phyloP scores from a whole-genome alignment of 2,888 invertebrate genomes.

The Hypena proboscidalis region DNA sequence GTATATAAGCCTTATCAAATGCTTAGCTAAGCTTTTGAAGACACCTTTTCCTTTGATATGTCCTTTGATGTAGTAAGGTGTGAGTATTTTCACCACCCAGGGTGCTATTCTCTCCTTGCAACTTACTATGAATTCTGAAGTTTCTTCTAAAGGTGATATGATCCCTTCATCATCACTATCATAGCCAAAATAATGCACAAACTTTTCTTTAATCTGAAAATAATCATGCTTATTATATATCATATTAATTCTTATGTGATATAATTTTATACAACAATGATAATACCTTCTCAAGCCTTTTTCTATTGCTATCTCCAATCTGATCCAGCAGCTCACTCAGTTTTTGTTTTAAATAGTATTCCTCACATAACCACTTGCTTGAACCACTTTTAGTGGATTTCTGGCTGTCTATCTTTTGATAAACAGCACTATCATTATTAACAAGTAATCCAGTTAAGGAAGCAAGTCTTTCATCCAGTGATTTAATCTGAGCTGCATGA shows the following conservation, averaged over 20 bases:
- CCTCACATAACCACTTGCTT: constrained; percentile 79
- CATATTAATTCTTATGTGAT: neutral
- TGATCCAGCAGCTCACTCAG: constrained; percentile 71
- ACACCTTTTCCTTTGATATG: constrained; percentile 85
- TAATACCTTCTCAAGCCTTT: constrained; percentile 68
- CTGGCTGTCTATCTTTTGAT: constrained; percentile 41
- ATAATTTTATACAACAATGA: neutral
- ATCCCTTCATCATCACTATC: constrained; percentile 82
- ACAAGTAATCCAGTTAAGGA: constrained; percentile 62
- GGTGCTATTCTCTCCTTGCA: constrained; percentile 86
- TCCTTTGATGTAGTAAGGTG: constrained; percentile 86
- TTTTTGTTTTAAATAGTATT: constrained; percentile 70
- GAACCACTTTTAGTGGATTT: constrained; percentile 48
- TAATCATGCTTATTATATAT: constrained; percentile 6
- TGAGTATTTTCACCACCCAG: constrained; percentile 86
- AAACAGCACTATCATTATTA: constrained; percentile 43
- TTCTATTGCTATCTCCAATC: constrained; percentile 71
- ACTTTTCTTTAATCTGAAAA: constrained; percentile 73
- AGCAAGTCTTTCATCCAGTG: constrained; percentile 69
- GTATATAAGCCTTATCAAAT: constrained; percentile 85
- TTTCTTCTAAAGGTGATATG: constrained; percentile 81
- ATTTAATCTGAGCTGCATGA: constrained; percentile 62
- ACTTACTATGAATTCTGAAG: constrained; percentile 78
- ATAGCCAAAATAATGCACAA: constrained; percentile 78
- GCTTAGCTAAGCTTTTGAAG: constrained; percentile 86